Conservation (phyloP, 2,888 invertebrate species). For the Trichopoda pennipes region DNA sequence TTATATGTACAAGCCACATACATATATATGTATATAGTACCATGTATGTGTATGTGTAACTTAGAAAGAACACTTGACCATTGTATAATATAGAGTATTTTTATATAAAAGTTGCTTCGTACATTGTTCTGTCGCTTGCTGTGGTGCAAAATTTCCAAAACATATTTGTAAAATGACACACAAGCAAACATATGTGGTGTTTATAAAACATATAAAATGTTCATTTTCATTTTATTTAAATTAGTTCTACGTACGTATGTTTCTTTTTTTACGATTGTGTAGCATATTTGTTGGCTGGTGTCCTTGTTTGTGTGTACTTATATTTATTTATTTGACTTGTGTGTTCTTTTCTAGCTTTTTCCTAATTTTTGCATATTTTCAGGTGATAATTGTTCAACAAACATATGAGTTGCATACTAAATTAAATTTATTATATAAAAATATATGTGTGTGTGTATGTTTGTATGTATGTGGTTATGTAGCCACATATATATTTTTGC, state of each 20-base stretch:
- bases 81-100: constrained; percentile 18
- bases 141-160: constrained; percentile 39
- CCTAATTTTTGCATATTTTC: constrained; percentile 80
- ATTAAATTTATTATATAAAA: constrained; percentile 75
- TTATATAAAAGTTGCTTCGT: not conserved
- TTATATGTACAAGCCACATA: not conserved
- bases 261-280: constrained; percentile 45
- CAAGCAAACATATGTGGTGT: constrained; percentile 64
- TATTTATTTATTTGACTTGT: constrained; percentile 40
- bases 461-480: constrained; percentile 25
- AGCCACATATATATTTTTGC: not conserved
- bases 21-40: not conserved
- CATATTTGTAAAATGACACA: constrained; percentile 59
- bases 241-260: constrained; percentile 59
- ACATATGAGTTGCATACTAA: constrained; percentile 78
- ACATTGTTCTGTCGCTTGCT: constrained; percentile 19
- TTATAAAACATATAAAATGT: constrained; percentile 61
- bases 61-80: not conserved
- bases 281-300: constrained; percentile 31
- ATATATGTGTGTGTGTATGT: constrained; percentile 15
- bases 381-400: constrained; percentile 80
- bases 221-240: constrained; percentile 69
- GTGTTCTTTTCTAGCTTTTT: constrained; percentile 64
- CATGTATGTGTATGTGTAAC: not conserved
- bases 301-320: constrained; percentile 41